Evolutionary conservation across 2,797 vertebrate species (phyloP).

Genomic region (Malurus splendens): DNA sequence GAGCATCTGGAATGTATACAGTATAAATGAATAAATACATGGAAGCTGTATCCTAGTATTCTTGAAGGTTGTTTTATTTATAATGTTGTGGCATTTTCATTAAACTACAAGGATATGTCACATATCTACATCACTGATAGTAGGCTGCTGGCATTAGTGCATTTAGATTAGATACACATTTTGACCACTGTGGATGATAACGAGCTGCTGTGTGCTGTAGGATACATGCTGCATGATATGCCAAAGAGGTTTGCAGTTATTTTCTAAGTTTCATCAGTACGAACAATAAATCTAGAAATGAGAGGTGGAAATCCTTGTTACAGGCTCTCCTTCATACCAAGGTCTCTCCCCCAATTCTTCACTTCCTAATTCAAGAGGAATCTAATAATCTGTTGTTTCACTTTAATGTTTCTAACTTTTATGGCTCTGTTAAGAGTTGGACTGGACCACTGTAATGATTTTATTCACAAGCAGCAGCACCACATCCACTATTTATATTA

Average conservation of each 20-base stretch:
- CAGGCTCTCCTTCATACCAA: not conserved
- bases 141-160: not conserved
- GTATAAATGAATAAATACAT: not conserved
- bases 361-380: not conserved
- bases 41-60: not conserved
- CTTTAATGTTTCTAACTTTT: not conserved
- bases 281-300: not conserved
- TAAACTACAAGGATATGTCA: not conserved
- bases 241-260: not conserved
- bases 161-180: not conserved
- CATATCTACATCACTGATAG: rapidly evolving
- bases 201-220: not conserved
- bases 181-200: not conserved
- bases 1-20: not conserved
- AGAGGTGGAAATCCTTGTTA: not conserved
- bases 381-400: not conserved
- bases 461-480: not conserved
- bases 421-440: not conserved
- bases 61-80: not conserved
- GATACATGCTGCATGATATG: rapidly evolving
- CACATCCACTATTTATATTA: not conserved
- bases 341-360: not conserved
- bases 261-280: not conserved
- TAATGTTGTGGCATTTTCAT: not conserved
- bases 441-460: not conserved